Evolutionary conservation across 2,888 invertebrate genomes (phyloP).

Genomic region (Acanthopleura granulata): DNA sequence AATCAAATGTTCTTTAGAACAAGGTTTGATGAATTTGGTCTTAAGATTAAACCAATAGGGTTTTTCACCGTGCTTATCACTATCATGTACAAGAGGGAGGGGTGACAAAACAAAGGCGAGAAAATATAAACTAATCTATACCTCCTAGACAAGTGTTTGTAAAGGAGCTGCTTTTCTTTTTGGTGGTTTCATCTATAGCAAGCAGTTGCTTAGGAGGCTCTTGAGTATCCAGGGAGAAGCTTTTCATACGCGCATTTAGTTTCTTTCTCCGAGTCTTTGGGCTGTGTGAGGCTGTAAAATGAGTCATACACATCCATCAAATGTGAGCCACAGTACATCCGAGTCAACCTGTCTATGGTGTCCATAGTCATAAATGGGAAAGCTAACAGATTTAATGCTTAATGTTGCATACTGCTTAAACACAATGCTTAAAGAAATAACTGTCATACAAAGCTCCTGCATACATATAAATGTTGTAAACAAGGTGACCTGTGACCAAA

Average conservation of each 20-base stretch:
- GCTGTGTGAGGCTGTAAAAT: conserved; percentile 76
- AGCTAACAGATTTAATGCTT: too few species aligned
- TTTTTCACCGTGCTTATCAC: neutral
- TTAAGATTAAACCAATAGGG: neutral
- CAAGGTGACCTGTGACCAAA: too few species aligned
- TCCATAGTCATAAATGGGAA: too few species aligned
- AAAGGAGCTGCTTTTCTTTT: conserved; percentile 66
- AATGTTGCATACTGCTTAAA: too few species aligned
- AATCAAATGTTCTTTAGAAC: neutral
- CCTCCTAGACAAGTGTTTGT: conserved; percentile 64
- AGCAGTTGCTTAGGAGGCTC: conserved; percentile 75
- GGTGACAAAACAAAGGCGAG: neutral
- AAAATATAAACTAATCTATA: conserved; percentile 25
- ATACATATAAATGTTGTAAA: too few species aligned
- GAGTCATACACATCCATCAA: too few species aligned
- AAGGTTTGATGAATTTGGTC: neutral
- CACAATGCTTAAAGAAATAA: too few species aligned
- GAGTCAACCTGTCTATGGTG: too few species aligned
- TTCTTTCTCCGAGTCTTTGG: conserved; percentile 83
- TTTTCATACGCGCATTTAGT: conserved; percentile 97
- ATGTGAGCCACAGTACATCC: too few species aligned
- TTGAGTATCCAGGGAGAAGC: conserved; percentile 95
- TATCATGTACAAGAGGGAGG: neutral
- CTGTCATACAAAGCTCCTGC: too few species aligned
- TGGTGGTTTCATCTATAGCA: conserved; percentile 62